phyloP scores from a whole-genome alignment of 2,797 vertebrate genomes.

The Gambusia yucatana region DNA sequence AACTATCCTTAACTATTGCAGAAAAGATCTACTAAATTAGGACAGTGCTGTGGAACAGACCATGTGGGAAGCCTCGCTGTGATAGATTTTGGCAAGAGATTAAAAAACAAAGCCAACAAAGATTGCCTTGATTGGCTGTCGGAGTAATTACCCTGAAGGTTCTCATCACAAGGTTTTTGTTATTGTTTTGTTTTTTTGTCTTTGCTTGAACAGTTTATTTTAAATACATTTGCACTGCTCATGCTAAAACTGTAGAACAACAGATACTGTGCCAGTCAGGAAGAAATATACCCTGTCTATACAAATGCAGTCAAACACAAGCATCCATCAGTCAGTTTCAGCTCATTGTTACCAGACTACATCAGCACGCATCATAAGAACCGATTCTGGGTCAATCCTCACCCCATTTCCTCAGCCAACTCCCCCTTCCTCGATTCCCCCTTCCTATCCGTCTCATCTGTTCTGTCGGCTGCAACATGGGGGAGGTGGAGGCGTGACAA shows the following conservation, averaged over 20 bases:
- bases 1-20: constrained; percentile 28
- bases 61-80: constrained; percentile 8
- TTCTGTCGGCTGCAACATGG: constrained; percentile 53
- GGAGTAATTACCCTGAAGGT: background rate
- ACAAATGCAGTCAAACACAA: constrained; percentile 24
- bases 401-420: constrained; percentile 43
- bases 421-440: constrained; percentile 23
- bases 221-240: background rate
- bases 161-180: background rate
- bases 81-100: constrained; percentile 4
- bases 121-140: constrained; percentile 12
- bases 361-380: constrained; percentile 67
- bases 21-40: constrained; percentile 36
- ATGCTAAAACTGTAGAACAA: background rate
- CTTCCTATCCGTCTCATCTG: constrained; percentile 36
- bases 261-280: constrained; percentile 14
- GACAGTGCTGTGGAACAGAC: constrained; percentile 8
- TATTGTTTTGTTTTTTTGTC: background rate
- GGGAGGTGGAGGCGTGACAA: constrained; percentile 41
- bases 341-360: constrained; percentile 58
- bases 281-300: constrained; percentile 17
- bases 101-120: constrained; percentile 14
- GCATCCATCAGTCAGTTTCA: constrained; percentile 35
- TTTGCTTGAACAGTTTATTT: background rate
- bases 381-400: constrained; percentile 79